Evolutionary conservation across 2,888 invertebrate species (phyloP).

Genomic region (Pyrochroa serraticornis): DNA sequence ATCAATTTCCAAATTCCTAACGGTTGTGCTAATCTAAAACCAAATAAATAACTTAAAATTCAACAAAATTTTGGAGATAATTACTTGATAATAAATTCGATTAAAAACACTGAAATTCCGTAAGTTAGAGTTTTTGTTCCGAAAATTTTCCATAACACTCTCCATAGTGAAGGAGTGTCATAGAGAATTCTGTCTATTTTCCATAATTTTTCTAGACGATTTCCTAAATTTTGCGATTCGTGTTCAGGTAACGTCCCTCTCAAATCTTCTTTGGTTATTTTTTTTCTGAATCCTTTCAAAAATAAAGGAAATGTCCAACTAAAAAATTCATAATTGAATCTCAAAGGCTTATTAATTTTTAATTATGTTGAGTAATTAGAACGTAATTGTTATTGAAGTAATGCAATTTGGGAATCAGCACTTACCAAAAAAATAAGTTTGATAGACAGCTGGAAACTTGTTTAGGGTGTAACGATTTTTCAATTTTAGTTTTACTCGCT

Average conservation of each 20-base stretch:
- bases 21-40: constrained; percentile 44
- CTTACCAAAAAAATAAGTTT: constrained; percentile 47
- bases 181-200: constrained; percentile 41
- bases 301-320: constrained; percentile 63
- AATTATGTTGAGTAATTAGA: too few species aligned
- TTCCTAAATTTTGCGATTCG: constrained; percentile 56
- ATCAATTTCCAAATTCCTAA: constrained; percentile 44
- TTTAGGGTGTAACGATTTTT: constrained; percentile 35
- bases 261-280: constrained; percentile 60
- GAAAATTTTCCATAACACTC: constrained; percentile 46
- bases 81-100: constrained; percentile 46
- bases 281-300: constrained; percentile 58
- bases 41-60: not conserved
- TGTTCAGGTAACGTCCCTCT: constrained; percentile 59
- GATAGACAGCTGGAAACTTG: constrained; percentile 39
- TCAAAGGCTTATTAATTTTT: not conserved
- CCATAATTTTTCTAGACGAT: constrained; percentile 54
- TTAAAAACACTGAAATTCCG: constrained; percentile 40
- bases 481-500: not conserved
- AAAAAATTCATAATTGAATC: constrained; percentile 22
- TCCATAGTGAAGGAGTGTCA: constrained; percentile 40
- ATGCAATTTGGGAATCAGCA: constrained; percentile 1
- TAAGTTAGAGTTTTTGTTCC: constrained; percentile 42
- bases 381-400: not conserved
- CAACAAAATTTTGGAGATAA: constrained; percentile 14